These are phyloP conservation scores for Cyprinodon brontotheroides DNA, from an alignment of 2,113 vertebrate species.

Conservation along the genomic window DNA sequence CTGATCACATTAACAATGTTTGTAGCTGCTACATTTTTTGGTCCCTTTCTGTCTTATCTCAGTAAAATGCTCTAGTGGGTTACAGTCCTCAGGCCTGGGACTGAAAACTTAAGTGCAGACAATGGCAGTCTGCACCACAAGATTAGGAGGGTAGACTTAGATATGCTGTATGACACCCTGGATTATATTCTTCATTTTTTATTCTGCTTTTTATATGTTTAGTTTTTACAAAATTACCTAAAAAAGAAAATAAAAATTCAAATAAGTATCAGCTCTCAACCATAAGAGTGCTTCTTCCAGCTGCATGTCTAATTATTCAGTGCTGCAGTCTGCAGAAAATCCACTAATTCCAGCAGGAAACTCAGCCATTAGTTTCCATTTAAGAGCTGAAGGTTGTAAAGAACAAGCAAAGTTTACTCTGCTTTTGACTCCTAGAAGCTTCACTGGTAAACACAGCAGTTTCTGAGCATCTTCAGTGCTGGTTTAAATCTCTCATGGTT, in stretches of 20 bases:
- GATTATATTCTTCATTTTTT: background rate
- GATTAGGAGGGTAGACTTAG: too few relatives aligned
- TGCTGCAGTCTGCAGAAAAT: conserved; percentile 11
- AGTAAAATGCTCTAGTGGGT: background rate
- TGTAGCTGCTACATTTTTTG: too few relatives aligned
- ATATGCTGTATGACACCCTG: background rate
- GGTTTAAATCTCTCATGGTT: background rate
- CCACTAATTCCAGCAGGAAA: conserved; percentile 48
- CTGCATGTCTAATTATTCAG: background rate
- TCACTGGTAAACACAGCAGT: conserved; percentile 26
- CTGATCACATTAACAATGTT: too few relatives aligned
- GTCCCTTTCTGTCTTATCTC: background rate
- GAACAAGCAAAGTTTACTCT: background rate
- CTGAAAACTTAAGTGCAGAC: too few relatives aligned
- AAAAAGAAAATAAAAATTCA: background rate
- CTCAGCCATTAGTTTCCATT: conserved; percentile 37
- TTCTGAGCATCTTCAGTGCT: conserved; percentile 15
- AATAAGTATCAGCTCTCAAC: background rate
- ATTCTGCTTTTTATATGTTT: background rate
- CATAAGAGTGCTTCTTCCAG: background rate
- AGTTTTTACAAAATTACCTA: background rate
- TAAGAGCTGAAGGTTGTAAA: conserved; percentile 11
- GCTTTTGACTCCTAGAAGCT: conserved; percentile 27
- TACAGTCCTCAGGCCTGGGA: too few relatives aligned
- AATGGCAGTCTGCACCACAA: too few relatives aligned